A percentile compares a stretch with the other conserved stretches of the same genome.
These are phyloP conservation scores for Achatina immaculata DNA, from an alignment of 1,140 invertebrate genomes.

Conservation along the genomic window DNA sequence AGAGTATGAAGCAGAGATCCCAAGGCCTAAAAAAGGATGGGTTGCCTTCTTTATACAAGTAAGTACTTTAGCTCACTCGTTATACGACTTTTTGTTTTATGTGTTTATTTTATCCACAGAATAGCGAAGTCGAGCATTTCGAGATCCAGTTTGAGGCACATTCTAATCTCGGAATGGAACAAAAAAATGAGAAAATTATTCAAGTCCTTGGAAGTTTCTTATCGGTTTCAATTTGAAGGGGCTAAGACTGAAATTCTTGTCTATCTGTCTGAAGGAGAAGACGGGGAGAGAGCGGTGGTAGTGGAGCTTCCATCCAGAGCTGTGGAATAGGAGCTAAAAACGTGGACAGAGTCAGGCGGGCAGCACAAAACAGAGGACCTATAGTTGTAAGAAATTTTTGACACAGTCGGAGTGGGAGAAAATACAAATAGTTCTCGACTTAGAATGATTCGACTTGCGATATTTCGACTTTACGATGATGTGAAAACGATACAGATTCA, in stretches of 20 bases:
- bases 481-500: too few relatives aligned
- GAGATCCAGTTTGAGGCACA: neutral
- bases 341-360: too few relatives aligned
- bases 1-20: neutral
- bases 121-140: neutral
- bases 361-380: too few relatives aligned
- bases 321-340: too few relatives aligned
- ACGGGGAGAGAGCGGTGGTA: neutral
- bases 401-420: too few relatives aligned
- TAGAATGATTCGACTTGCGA: too few relatives aligned
- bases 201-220: neutral
- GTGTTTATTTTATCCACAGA: neutral
- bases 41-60: conserved; percentile 6
- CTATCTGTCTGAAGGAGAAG: neutral
- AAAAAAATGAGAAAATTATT: too few relatives aligned
- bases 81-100: neutral
- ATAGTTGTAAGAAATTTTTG: too few relatives aligned
- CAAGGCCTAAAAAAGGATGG: neutral
- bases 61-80: neutral
- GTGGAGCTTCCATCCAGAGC: too few relatives aligned
- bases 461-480: too few relatives aligned
- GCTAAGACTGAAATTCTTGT: neutral
- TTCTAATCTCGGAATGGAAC: neutral
- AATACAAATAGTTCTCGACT: too few relatives aligned
- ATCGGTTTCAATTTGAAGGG: neutral